Evolutionary conservation across 2,888 invertebrate genomes (phyloP), one percentile per base, ranked within the genome.

Genomic region (Stramonita haemastoma): DNA sequence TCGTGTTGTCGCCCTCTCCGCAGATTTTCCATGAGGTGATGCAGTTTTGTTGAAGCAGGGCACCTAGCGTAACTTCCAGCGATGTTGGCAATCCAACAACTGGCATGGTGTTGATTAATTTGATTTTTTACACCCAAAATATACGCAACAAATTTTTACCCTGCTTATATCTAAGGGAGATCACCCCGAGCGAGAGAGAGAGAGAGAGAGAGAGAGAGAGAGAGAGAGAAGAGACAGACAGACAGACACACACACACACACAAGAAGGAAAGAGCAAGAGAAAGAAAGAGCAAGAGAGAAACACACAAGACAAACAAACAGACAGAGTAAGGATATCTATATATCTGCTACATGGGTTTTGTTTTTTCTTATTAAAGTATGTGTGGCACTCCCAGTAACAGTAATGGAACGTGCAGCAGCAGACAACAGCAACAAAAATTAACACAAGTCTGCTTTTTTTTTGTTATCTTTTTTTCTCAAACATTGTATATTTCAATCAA

Each of bases 211-310:
- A 77, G 73, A 77, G 2, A 77, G 73, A 77, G 73, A 56, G 22
- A 84, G 84, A 84, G 26, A 56, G 56, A 84, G 84, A 84, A 84
- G 84, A 84, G 56, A 56, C 4, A 84, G 84, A 84, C 19, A 60
- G 57, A 86, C 60, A 57, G 29, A 60, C 26, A 86, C 56, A 86
- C 26, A 60, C 26, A 57, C 56, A 57, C 26, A 29, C 26, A 57
- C 56, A 86, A 86, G 73, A 73, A 26, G 17, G 60, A 60, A 17
- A 60, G 60, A 60, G 60, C 8, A 17, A 60, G 60, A 60, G 60
- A 60, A 17, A 60, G 60, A 60, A 17, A 60, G 60, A 60, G 60
- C 8, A 17, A 60, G 60, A 60, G 60, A 60, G 60, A 60, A 17
- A 60, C 13, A 60, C 13, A 60, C 13, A 60, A 60, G 60, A 60